Conservation (phyloP, 2,113 vertebrate genomes). For the Saguinus imperator region DNA sequence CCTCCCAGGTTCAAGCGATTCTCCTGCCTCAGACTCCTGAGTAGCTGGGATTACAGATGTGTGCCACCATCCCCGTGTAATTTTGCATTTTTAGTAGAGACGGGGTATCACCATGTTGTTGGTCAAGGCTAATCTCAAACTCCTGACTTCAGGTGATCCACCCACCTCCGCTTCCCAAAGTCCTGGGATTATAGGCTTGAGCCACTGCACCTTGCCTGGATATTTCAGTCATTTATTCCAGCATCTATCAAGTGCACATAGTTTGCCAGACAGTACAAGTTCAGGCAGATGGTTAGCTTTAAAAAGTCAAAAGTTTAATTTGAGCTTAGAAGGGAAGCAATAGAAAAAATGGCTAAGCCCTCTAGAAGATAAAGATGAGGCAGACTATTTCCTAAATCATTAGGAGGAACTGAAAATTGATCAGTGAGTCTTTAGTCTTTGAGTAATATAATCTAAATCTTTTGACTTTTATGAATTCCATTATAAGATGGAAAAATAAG, state of each 20-base stretch:
- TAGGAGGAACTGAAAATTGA: background rate
- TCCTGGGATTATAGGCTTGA: too few relatives aligned
- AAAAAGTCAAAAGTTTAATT: background rate
- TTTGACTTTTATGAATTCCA: background rate
- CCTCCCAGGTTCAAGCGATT: too few relatives aligned
- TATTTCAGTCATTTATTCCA: background rate
- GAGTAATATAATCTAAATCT: background rate
- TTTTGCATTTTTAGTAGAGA: too few relatives aligned
- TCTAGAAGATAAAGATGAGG: background rate
- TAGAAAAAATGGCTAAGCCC: background rate
- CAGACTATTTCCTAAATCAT: background rate
- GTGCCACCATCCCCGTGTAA: too few relatives aligned
- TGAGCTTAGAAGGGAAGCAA: background rate
- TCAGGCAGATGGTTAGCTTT: background rate
- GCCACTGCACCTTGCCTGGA: too few relatives aligned
- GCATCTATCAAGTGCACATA: background rate
- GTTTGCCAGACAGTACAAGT: background rate
- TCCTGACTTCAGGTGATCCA: too few relatives aligned
- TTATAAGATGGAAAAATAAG: background rate
- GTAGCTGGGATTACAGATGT: too few relatives aligned
- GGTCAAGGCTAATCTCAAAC: too few relatives aligned
- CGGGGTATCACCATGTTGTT: too few relatives aligned
- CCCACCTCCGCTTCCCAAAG: too few relatives aligned
- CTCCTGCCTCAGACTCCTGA: too few relatives aligned
- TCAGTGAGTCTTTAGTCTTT: background rate